Evolutionary conservation across 2,888 invertebrate species (phyloP).

Genomic region (Catocala fraxini): DNA sequence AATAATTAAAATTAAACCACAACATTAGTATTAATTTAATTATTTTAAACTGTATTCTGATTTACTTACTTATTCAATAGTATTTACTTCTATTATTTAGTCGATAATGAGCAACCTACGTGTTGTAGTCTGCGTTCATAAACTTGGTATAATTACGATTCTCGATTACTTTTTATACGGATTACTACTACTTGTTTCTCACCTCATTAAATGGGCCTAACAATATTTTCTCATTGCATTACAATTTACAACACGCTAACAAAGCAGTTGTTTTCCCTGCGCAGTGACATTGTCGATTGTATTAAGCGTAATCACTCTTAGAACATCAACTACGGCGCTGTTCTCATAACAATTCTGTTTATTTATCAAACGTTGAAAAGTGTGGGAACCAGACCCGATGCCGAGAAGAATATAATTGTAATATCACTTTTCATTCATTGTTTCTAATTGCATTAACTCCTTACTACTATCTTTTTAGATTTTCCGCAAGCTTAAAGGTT

Average conservation of each 20-base stretch:
- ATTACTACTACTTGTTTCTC: too few relatives aligned
- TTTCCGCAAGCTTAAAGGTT: too few relatives aligned
- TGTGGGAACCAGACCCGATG: constrained; percentile 37
- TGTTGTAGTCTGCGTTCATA: too few relatives aligned
- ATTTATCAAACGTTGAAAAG: constrained; percentile 34
- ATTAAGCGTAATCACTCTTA: constrained; percentile 39
- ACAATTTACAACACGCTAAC: constrained; percentile 39
- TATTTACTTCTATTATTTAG: too few relatives aligned
- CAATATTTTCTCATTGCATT: constrained; percentile 34
- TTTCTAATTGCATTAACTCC: background rate
- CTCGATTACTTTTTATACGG: too few relatives aligned
- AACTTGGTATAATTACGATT: too few relatives aligned
- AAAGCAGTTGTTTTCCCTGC: constrained; percentile 50
- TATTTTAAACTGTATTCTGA: too few relatives aligned
- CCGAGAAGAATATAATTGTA: background rate
- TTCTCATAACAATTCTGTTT: constrained; percentile 60
- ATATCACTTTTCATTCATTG: background rate
- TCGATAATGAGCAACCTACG: too few relatives aligned
- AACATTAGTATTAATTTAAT: too few relatives aligned
- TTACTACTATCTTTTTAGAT: too few relatives aligned
- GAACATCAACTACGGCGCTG: constrained; percentile 39
- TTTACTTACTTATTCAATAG: too few relatives aligned
- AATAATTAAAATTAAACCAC: too few relatives aligned
- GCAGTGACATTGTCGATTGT: constrained; percentile 51
- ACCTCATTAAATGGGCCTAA: background rate